Percentiles rank a stretch among this genome's conserved stretches.
These are phyloP conservation scores for Solea solea DNA, from an alignment of 2,113 vertebrate species.

Conservation along the genomic window DNA sequence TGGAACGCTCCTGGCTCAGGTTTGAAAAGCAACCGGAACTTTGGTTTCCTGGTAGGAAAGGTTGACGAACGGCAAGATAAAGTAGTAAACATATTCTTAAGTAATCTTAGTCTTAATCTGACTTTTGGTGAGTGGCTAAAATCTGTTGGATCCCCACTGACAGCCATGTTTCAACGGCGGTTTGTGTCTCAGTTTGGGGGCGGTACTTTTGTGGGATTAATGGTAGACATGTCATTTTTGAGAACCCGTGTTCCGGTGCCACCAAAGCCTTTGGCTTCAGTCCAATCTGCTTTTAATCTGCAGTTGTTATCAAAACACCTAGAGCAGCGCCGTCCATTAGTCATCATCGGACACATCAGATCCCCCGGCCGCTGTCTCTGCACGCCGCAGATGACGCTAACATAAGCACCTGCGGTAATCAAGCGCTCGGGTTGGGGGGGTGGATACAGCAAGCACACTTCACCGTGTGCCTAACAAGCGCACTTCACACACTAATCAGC, in stretches of 20 bases:
- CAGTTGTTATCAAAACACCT: slow-evolving; percentile 35
- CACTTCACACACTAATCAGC: slow-evolving; percentile 74
- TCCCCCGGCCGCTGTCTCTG: slow-evolving; percentile 37
- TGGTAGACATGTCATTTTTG: no score
- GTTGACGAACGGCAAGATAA: no score
- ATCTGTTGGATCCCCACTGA: no score
- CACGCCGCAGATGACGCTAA: slow-evolving; percentile 28
- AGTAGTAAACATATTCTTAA: no score
- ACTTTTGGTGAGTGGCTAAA: no score
- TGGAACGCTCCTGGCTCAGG: no score
- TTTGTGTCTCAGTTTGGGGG: no score
- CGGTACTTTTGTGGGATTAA: no score
- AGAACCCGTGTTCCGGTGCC: background rate
- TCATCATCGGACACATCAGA: slow-evolving; percentile 47
- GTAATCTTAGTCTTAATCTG: no score
- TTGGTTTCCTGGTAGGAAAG: no score
- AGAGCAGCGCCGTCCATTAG: slow-evolving; percentile 35
- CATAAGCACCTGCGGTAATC: slow-evolving; percentile 57
- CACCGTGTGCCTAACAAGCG: slow-evolving; percentile 67
- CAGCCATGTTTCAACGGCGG: no score
- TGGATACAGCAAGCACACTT: slow-evolving; percentile 66
- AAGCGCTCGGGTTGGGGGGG: slow-evolving; percentile 53
- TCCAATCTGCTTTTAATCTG: background rate
- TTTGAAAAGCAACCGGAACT: no score
- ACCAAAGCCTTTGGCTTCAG: background rate